Conservation (phyloP, 1,140 invertebrate species). For the Danaus melanippus region DNA sequence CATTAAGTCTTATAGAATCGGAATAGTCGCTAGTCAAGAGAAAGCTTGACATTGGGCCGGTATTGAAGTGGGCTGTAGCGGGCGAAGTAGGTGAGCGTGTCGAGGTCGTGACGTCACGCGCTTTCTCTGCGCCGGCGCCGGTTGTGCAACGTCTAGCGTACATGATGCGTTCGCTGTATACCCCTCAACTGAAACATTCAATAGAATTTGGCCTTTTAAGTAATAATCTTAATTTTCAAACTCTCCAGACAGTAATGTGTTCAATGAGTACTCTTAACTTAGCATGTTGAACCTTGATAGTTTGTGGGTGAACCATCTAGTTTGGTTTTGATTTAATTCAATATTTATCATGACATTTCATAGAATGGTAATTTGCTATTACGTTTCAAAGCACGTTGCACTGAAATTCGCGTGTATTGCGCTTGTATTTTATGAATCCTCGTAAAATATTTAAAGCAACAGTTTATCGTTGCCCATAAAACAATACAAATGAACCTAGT, state of each 20-base stretch:
- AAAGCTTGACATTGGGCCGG: constrained; percentile 60
- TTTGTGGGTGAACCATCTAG: no score
- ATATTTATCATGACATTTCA: background rate
- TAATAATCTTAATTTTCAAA: background rate
- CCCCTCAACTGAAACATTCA: background rate
- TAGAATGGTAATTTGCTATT: constrained; percentile 1
- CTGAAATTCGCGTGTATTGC: constrained; percentile 31
- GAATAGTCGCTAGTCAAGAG: constrained; percentile 25
- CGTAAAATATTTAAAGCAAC: constrained; percentile 48
- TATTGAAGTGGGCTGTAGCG: constrained; percentile 58
- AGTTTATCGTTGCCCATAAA: constrained; percentile 45
- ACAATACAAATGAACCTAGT: constrained; percentile 23
- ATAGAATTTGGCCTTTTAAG: background rate
- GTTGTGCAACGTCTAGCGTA: constrained; percentile 36
- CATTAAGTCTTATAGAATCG: no score
- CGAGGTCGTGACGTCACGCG: constrained; percentile 68
- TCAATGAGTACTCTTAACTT: no score
- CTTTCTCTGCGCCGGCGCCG: constrained; percentile 59
- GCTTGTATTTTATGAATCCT: constrained; percentile 47
- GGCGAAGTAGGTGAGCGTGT: constrained; percentile 63
- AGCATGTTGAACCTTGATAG: no score
- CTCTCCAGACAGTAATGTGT: no score
- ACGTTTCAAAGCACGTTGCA: background rate
- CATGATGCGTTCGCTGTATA: constrained; percentile 12
- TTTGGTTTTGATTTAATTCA: no score